These are phyloP conservation scores for Antitype chi DNA, from an alignment of 2,888 invertebrate species.

Conservation along the genomic window DNA sequence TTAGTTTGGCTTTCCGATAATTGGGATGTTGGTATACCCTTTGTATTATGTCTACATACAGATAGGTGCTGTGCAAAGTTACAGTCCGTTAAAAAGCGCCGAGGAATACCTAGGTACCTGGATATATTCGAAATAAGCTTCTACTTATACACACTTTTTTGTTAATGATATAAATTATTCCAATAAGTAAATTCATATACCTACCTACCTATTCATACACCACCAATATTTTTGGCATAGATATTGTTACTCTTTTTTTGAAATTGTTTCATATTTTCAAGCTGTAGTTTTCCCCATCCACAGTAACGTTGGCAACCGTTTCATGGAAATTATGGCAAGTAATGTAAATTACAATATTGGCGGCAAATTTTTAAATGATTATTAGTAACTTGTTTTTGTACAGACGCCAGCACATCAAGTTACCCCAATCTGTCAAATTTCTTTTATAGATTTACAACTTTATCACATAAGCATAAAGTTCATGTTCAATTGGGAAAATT, in stretches of 20 bases:
- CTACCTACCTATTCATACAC: no score
- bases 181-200: background rate
- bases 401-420: no score
- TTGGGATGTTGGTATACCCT: constrained; percentile 10
- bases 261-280: background rate
- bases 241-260: background rate
- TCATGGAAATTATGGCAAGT: background rate
- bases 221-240: no score
- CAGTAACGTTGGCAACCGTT: background rate
- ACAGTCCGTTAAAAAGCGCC: background rate
- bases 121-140: background rate
- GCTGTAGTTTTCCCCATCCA: background rate
- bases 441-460: no score
- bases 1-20: constrained; percentile 34
- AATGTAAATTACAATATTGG: background rate
- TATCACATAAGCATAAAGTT: no score
- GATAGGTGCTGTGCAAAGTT: background rate
- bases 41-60: background rate
- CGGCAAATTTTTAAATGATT: background rate
- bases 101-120: background rate
- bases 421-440: no score
- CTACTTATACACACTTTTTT: background rate
- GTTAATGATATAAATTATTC: background rate
- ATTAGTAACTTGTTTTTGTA: background rate
- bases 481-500: no score